These are phyloP conservation scores for Drosophila insularis DNA, from an alignment of 1,140 invertebrate genomes.

Conservation along the genomic window DNA sequence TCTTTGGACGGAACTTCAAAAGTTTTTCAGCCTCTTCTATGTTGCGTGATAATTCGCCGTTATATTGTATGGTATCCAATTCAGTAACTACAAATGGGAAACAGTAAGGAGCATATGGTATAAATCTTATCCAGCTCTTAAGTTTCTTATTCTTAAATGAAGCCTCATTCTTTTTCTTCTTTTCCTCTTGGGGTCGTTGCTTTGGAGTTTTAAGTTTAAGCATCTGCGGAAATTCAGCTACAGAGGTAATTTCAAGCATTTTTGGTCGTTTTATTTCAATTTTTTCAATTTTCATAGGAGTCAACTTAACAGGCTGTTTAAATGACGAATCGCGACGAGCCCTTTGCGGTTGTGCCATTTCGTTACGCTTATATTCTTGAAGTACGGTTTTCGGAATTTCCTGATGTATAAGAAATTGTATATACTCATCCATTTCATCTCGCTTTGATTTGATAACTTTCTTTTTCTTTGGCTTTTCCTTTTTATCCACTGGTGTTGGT, in stretches of 20 bases:
- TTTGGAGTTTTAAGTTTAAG: slow-evolving; percentile 78
- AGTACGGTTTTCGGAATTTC: slow-evolving; percentile 82
- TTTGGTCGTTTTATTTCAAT: slow-evolving; percentile 64
- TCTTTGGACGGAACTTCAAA: slow-evolving; percentile 62
- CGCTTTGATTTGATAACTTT: slow-evolving; percentile 68
- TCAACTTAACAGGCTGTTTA: slow-evolving; percentile 68
- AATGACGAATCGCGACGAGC: slow-evolving; percentile 69
- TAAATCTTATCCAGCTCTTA: slow-evolving; percentile 73
- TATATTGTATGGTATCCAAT: slow-evolving; percentile 52
- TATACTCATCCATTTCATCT: slow-evolving; percentile 80
- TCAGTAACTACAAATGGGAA: slow-evolving; percentile 62
- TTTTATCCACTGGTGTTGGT: slow-evolving; percentile 36
- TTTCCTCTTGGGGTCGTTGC: slow-evolving; percentile 80
- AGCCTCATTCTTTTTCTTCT: slow-evolving; percentile 80
- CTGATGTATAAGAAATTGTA: slow-evolving; percentile 75
- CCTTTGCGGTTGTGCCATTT: slow-evolving; percentile 69
- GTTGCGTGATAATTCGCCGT: slow-evolving; percentile 74
- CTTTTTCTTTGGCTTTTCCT: slow-evolving; percentile 69
- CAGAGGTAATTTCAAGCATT: slow-evolving; percentile 71
- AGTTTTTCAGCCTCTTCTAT: slow-evolving; percentile 72
- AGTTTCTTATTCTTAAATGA: slow-evolving; percentile 72
- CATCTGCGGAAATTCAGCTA: slow-evolving; percentile 74
- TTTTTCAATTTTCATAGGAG: slow-evolving; percentile 74
- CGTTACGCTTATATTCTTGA: slow-evolving; percentile 70
- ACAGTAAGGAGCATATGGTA: slow-evolving; percentile 73